Percentiles rank a stretch among this genome's conserved stretches.
These are phyloP conservation scores for Halcyon smyrnensis DNA, from an alignment of 2,797 vertebrate species.

Conservation along the genomic window DNA sequence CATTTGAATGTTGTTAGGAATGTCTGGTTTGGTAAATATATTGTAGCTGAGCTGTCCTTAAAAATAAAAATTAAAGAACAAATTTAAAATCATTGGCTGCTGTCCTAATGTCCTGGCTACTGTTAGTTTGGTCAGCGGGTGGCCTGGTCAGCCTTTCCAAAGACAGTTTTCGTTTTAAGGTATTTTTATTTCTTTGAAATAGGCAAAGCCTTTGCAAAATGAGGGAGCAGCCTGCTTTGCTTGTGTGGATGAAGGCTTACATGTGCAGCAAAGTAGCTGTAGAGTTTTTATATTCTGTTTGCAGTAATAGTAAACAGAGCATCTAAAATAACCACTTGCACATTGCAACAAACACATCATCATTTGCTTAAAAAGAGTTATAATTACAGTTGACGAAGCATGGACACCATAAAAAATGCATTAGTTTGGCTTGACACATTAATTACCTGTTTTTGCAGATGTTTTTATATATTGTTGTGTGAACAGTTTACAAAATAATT, in stretches of 20 bases:
- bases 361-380: constrained; percentile 91
- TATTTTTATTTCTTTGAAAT: constrained; percentile 66
- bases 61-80: constrained; percentile 37
- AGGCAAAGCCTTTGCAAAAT: constrained; percentile 65
- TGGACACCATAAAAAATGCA: constrained; percentile 91
- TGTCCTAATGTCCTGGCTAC: constrained; percentile 35
- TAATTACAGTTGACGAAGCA: constrained; percentile 92
- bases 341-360: constrained; percentile 90
- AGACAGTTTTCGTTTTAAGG: constrained; percentile 60
- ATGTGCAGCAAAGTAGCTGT: constrained; percentile 71
- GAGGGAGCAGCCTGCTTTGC: constrained; percentile 45
- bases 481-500: constrained; percentile 93
- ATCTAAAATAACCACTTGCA: constrained; percentile 89
- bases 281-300: constrained; percentile 85
- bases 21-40: neutral
- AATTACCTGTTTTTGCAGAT: constrained; percentile 99
- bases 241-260: constrained; percentile 67
- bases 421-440: constrained; percentile 94
- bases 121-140: constrained; percentile 57
- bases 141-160: constrained; percentile 55
- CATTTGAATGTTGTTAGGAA: neutral
- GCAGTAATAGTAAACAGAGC: constrained; percentile 84
- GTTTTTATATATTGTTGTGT: constrained; percentile 96
- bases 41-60: constrained; percentile 9
- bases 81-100: constrained; percentile 20